Conservation (phyloP, 2,888 invertebrate genomes). For the Drosophila infuscata region DNA sequence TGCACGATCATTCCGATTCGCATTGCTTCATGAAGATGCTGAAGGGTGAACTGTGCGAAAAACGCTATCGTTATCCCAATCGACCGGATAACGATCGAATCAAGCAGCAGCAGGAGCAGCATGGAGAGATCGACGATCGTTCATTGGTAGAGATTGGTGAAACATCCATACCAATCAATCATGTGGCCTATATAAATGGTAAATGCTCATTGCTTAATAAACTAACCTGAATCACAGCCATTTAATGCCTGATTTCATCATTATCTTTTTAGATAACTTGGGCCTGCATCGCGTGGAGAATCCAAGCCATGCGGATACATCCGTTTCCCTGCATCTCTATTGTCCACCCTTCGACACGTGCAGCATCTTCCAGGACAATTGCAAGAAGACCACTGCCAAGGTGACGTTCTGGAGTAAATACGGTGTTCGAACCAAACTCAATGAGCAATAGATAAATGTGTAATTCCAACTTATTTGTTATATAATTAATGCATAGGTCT, state of each 20-base stretch:
- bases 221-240: not conserved
- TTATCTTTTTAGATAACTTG: constrained; percentile 90
- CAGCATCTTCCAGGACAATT: constrained; percentile 95
- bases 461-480: constrained; percentile 45
- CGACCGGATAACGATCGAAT: constrained; percentile 25
- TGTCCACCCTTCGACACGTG: constrained; percentile 96
- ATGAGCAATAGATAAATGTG: constrained; percentile 53
- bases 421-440: constrained; percentile 87
- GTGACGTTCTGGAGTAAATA: constrained; percentile 98
- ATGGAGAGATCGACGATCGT: constrained; percentile 80
- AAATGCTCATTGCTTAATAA: not conserved
- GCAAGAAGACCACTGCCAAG: constrained; percentile 88
- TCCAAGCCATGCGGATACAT: constrained; percentile 93
- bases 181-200: constrained; percentile 98
- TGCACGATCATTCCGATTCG: constrained; percentile 98
- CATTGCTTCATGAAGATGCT: constrained; percentile 99
- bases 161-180: constrained; percentile 89
- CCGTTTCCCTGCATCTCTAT: constrained; percentile 97
- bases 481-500: constrained; percentile 50
- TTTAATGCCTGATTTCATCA: not conserved
- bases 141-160: constrained; percentile 89
- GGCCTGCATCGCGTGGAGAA: constrained; percentile 99
- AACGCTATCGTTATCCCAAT: constrained; percentile 85
- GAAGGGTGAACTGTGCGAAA: constrained; percentile 93
- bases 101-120: constrained; percentile 26